Percentiles rank a stretch among this genome's conserved stretches.
phyloP scores from a whole-genome alignment of 2,113 vertebrate genomes.

The Halcyon malimbica region DNA sequence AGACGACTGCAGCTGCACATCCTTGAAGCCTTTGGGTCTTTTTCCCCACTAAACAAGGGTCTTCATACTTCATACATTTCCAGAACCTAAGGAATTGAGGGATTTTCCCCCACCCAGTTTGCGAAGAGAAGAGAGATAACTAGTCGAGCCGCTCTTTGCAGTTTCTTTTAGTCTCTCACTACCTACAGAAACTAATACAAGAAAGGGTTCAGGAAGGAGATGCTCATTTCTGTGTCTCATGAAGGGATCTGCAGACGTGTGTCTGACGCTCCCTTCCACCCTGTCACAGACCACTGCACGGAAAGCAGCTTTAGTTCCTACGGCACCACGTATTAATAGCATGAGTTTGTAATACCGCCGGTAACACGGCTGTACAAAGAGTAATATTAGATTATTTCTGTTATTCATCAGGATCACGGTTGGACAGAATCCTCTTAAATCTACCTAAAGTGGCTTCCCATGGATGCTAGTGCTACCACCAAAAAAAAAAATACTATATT shows the following conservation, averaged over 20 bases:
- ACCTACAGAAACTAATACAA: not conserved
- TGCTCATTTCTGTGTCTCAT: not conserved
- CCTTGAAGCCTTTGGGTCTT: not conserved
- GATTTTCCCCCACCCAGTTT: not conserved
- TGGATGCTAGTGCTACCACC: constrained; percentile 1
- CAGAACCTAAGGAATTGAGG: not conserved
- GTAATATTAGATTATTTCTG: constrained; percentile 50
- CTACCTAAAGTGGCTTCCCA: constrained; percentile 30
- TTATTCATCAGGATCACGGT: constrained; percentile 33
- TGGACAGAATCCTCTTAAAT: constrained; percentile 55
- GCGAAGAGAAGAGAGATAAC: not conserved
- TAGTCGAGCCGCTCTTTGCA: not conserved
- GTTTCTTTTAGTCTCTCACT: not conserved
- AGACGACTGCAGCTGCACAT: not conserved
- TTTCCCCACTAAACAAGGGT: not conserved
- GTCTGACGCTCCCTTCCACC: not conserved
- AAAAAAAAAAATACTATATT: constrained; percentile 36
- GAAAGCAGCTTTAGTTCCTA: not conserved
- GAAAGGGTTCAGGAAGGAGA: not conserved
- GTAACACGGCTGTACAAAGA: not conserved
- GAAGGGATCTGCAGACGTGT: not conserved
- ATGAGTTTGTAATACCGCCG: not conserved
- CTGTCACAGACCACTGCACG: not conserved
- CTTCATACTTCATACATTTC: not conserved
- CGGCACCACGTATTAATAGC: not conserved